These are phyloP conservation scores for Temnothorax rugatulus DNA, from an alignment of 2,888 invertebrate genomes.

Conservation along the genomic window DNA sequence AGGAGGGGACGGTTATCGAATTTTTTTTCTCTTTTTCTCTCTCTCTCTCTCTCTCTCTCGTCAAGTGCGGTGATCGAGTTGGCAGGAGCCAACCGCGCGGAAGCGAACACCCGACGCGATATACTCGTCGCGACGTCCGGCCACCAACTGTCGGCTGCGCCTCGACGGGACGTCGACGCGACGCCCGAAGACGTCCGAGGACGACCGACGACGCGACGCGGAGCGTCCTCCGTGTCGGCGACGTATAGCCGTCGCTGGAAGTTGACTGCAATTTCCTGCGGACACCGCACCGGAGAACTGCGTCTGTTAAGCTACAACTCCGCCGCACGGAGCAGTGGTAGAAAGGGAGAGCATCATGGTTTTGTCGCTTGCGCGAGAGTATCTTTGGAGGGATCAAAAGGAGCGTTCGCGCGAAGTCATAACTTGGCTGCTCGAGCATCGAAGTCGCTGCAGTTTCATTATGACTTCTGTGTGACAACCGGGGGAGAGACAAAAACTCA, in stretches of 20 bases:
- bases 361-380: neutral
- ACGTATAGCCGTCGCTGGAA: slow-evolving; percentile 31
- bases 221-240: slow-evolving; percentile 49
- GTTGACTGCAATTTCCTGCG: slow-evolving; percentile 33
- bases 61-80: slow-evolving; percentile 13
- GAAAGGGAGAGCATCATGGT: neutral
- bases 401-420: neutral
- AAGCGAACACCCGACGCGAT: slow-evolving; percentile 55
- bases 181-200: slow-evolving; percentile 75
- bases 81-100: neutral
- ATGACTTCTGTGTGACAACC: neutral
- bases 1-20: neutral
- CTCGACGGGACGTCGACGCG: slow-evolving; percentile 67
- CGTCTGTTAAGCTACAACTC: neutral
- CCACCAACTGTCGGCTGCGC: slow-evolving; percentile 79
- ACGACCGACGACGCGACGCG: slow-evolving; percentile 71
- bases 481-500: neutral
- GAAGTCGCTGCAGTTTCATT: slow-evolving; percentile 10
- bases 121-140: slow-evolving; percentile 81
- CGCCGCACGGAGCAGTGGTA: too few species aligned
- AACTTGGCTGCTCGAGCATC: neutral
- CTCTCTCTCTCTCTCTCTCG: neutral
- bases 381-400: neutral
- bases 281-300: neutral
- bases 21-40: neutral